Percentiles rank a stretch among this genome's conserved stretches.
phyloP scores from a whole-genome alignment of 2,113 vertebrate species.

The Rissa tridactyla region DNA sequence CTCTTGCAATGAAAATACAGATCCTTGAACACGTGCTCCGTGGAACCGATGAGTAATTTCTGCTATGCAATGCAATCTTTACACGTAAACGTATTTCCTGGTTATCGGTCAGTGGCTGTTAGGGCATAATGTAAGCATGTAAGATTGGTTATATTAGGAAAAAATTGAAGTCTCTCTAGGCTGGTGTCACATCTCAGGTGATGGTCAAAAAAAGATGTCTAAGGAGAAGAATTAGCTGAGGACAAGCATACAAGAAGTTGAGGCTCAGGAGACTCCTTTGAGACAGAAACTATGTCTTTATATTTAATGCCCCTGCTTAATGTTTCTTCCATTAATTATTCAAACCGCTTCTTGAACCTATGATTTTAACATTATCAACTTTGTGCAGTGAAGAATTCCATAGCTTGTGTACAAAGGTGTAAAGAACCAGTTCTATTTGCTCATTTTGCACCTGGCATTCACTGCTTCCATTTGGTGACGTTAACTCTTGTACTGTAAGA shows the following conservation, averaged over 20 bases:
- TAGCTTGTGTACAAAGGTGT: background rate
- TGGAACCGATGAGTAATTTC: rapidly evolving
- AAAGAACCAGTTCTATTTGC: background rate
- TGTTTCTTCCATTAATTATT: background rate
- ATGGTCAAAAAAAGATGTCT: background rate
- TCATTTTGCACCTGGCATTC: background rate
- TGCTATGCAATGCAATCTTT: background rate
- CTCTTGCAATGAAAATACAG: background rate
- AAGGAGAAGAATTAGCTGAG: background rate
- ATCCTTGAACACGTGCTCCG: background rate
- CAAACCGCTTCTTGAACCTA: background rate
- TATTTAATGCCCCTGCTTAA: background rate
- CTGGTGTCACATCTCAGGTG: background rate
- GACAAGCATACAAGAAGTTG: background rate
- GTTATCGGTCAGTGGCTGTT: background rate
- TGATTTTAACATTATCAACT: background rate
- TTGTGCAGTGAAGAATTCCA: background rate
- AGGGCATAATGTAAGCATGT: background rate
- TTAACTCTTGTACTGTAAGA: background rate
- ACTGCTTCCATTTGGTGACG: background rate
- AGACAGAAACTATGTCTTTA: background rate
- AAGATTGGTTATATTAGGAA: background rate
- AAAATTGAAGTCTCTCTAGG: background rate
- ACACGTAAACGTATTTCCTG: background rate
- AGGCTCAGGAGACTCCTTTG: background rate